Evolutionary conservation across 2,888 invertebrate species (phyloP), one percentile per base, ranked within the genome.

Genomic region (Drosophila multiciliata): DNA sequence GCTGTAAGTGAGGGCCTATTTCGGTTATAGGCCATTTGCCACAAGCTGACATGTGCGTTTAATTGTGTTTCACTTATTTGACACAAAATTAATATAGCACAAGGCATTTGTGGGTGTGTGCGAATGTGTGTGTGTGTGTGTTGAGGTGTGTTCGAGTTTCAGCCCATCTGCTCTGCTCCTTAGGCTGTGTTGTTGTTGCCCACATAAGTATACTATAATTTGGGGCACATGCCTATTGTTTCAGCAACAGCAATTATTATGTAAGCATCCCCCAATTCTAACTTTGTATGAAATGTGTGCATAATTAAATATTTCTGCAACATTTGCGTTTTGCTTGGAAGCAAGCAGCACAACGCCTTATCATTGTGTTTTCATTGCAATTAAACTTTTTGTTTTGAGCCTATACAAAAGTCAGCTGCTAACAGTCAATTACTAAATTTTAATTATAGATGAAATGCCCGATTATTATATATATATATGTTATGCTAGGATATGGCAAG

Each of bases 41-140:
- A 80, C 52, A 67, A 75, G 76, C 77, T 86, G 91, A 82, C 89
- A 90, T 89, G 90, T 89, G 90, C 83, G 90, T 86, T 90, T 89
- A 90, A 89, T 90, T 89, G 83, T 81, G 81, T 90, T 89, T 90
- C 78, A 85, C 84, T 89, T 90, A 91, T 85, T 91, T 87, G 84
- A 89, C 89, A 89, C 81, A 89, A 90, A 80, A 90, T 91, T 89
- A 87, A 90, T 91, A 87, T 79, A 83, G 63, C 78, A 77, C 69
- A 75, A 64, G 72, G 55, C 62, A 55, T 54, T 66, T 38, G 9
- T 53, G 32, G 33, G 26, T n/a, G 48, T 29, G 5, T 29, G 2
- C 29, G 29, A 29, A 29, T 48, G 2, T 38, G 23, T 36, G 11
- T 38, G 23, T 40, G 33, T 75, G 50, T 58, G 35, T 48, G 40